These are phyloP conservation scores for Thalassoma bifasciatum DNA, from an alignment of 2,113 vertebrate species.

Conservation along the genomic window DNA sequence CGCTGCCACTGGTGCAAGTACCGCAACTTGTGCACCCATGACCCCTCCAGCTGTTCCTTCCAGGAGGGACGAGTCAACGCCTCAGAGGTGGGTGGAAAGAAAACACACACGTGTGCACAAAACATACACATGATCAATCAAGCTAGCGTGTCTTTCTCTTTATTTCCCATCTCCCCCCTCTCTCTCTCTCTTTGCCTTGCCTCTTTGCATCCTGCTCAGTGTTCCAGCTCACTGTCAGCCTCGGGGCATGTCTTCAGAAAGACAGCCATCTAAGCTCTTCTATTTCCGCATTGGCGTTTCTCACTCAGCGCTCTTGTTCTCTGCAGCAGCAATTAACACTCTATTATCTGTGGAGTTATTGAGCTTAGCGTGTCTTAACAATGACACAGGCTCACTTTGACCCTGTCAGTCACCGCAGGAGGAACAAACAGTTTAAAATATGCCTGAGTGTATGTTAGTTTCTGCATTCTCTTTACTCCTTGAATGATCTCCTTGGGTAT, in stretches of 20 bases:
- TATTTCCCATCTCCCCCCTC: not conserved
- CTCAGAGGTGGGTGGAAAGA: conserved; percentile 88
- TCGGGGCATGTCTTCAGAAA: conserved; percentile 64
- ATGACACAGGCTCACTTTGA: conserved; percentile 59
- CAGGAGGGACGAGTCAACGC: conserved; percentile 96
- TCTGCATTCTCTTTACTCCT: not conserved
- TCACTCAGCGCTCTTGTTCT: conserved; percentile 61
- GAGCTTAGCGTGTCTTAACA: conserved; percentile 62
- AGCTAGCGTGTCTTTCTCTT: not conserved
- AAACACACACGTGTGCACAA: not conserved
- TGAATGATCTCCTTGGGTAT: not conserved
- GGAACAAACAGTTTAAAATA: conserved; percentile 12
- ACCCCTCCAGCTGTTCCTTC: conserved; percentile 97
- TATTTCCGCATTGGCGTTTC: conserved; percentile 53
- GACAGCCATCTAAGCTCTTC: conserved; percentile 58
- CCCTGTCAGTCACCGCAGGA: conserved; percentile 39
- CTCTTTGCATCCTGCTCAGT: conserved; percentile 47
- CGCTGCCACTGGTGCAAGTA: conserved; percentile 99
- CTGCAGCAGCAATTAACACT: conserved; percentile 62
- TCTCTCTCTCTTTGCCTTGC: conserved; percentile 24
- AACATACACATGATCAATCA: conserved; percentile 3
- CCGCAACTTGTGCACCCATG: conserved; percentile 96
- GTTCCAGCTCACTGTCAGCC: conserved; percentile 56
- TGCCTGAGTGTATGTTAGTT: not conserved
- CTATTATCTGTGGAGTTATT: conserved; percentile 65